These are phyloP conservation scores for Apis cerana DNA, from an alignment of 1,140 invertebrate species.

Conservation along the genomic window DNA sequence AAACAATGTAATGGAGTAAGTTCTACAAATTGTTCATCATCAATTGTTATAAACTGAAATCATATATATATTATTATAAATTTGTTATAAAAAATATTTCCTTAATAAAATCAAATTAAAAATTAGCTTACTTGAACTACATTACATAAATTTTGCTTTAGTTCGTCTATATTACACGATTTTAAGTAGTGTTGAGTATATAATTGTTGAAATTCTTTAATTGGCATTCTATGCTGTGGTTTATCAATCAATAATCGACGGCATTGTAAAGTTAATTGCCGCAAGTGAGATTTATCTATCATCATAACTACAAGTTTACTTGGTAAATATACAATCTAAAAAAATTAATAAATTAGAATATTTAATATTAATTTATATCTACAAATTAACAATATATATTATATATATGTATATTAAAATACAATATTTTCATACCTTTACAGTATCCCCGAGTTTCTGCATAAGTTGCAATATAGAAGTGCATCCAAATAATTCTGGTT, in stretches of 20 bases:
- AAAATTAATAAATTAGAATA: slow-evolving; percentile 20
- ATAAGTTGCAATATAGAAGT: slow-evolving; percentile 81
- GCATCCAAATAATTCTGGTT: slow-evolving; percentile 82
- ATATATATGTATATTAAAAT: not conserved
- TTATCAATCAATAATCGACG: slow-evolving; percentile 83
- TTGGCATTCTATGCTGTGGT: slow-evolving; percentile 77
- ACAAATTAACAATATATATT: not conserved
- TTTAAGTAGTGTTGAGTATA: slow-evolving; percentile 80
- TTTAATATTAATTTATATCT: not conserved
- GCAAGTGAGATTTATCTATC: slow-evolving; percentile 77
- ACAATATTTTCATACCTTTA: slow-evolving; percentile 75
- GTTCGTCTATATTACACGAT: slow-evolving; percentile 79
- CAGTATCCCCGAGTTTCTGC: slow-evolving; percentile 79
- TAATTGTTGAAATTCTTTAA: slow-evolving; percentile 79
- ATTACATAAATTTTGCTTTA: slow-evolving; percentile 80
- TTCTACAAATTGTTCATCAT: slow-evolving; percentile 78
- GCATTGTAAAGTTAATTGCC: slow-evolving; percentile 80
- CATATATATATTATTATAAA: slow-evolving; percentile 49
- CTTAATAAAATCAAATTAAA: not conserved
- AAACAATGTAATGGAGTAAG: slow-evolving; percentile 83
- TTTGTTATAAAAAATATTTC: not conserved
- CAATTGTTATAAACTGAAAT: slow-evolving; percentile 70
- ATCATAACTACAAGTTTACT: slow-evolving; percentile 74
- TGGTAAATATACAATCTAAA: slow-evolving; percentile 70
- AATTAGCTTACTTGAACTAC: slow-evolving; percentile 78